A percentile compares a stretch with the other conserved stretches of the same genome.
phyloP scores from a whole-genome alignment of 2,113 vertebrate species.

The Setophaga petechia region DNA sequence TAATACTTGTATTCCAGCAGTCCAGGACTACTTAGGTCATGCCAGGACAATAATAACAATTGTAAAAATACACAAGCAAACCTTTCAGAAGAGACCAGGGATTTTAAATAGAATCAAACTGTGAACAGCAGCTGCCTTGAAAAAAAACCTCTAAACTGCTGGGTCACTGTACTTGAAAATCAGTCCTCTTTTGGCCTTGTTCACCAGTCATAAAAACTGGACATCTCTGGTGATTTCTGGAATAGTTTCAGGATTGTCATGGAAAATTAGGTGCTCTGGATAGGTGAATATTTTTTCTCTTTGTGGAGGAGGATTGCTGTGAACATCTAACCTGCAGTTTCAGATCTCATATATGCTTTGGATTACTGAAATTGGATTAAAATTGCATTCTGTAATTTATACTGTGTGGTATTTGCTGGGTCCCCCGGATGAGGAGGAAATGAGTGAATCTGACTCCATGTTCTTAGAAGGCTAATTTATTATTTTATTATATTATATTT shows the following conservation, averaged over 20 bases:
- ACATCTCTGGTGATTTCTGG: background rate
- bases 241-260: background rate
- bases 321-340: background rate
- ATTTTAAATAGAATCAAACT: background rate
- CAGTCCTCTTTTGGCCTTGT: background rate
- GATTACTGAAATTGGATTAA: background rate
- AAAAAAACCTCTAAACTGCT: background rate
- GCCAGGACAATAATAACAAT: background rate
- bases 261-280: background rate
- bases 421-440: too few species aligned
- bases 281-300: background rate
- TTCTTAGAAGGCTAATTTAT: too few species aligned
- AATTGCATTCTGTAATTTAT: background rate
- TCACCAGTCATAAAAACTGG: background rate
- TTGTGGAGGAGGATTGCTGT: background rate
- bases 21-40: background rate
- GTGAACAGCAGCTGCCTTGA: background rate
- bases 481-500: too few species aligned
- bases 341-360: background rate
- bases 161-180: background rate
- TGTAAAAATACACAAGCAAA: background rate
- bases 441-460: too few species aligned
- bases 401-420: too few species aligned
- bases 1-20: background rate
- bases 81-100: background rate